Evolutionary conservation across 1,140 invertebrate genomes (phyloP), one percentile per base, ranked within the genome.

Genomic region (Micrasema minimum): DNA sequence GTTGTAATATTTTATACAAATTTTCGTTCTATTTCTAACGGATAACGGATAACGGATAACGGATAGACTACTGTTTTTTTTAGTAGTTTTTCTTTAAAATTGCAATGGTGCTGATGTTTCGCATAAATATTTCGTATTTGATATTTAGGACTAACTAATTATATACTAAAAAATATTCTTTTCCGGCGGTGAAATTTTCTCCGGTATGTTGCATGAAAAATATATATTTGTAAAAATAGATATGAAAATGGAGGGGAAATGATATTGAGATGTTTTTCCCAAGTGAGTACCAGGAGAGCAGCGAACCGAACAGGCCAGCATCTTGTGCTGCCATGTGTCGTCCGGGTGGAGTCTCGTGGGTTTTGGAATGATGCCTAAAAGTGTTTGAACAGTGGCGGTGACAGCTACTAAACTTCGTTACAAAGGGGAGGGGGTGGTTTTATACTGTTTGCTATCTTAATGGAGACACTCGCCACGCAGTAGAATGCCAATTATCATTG

Each of bases 401-500:
- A 62, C 57, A 62, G 57, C 18, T 43, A 16, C 14, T 41, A 45
- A 62, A 62, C 20, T 62, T 57, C 18, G n/a, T n/a, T 31, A 57
- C 26, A 35, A 18, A 57, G 31, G 31, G 31, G 9, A 38, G 53
- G 53, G 53, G 53, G 11, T 37, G 53, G 53, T 37, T 57, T 55
- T 37, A 45, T 43, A 45, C 57, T 62, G 18, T 43, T 14, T 41
- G 37, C 37, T 38, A n/a, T 62, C 37, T 7, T 43, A 43, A 45
- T 23, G 57, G 38, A 43, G 57, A 62, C 57, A 62, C 38, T 62
- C 37, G 20, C 37, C 38, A 43, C 37, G 57, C 38, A 62, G 38
- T 62, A 43, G 37, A 62, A 45, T 12, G 57, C 38, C 57, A 62
- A 45, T 62, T 62, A 62, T 62, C 57, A 20, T 5, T n/a, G 57